Conservation (phyloP, 2,888 invertebrate species). For the Cynaeus angustus region DNA sequence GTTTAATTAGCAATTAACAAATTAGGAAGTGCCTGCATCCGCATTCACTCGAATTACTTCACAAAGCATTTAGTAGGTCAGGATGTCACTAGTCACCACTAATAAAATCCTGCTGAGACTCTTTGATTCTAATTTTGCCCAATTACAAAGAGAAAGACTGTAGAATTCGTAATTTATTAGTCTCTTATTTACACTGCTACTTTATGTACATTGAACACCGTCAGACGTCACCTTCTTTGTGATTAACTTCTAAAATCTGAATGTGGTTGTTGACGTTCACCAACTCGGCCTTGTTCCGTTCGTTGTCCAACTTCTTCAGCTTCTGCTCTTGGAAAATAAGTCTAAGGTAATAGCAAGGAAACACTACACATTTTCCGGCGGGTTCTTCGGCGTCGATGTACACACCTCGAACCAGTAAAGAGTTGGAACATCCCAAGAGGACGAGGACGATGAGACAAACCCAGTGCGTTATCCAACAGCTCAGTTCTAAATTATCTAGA, state of each 20-base stretch:
- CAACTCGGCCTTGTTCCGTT: constrained; percentile 43
- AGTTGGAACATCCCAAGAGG: constrained; percentile 89
- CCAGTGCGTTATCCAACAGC: constrained; percentile 87
- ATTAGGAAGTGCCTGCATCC: constrained; percentile 58
- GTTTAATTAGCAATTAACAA: constrained; percentile 57
- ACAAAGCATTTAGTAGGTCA: constrained; percentile 62
- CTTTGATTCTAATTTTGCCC: constrained; percentile 43
- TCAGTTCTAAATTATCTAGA: constrained; percentile 81
- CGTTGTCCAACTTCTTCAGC: constrained; percentile 71
- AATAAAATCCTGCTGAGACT: constrained; percentile 63
- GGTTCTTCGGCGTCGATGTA: constrained; percentile 91
- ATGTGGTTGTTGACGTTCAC: constrained; percentile 59
- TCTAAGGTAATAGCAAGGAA: constrained; percentile 88
- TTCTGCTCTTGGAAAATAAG: constrained; percentile 83
- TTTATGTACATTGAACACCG: constrained; percentile 24
- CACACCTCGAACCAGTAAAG: constrained; percentile 89
- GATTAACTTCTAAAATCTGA: constrained; percentile 48
- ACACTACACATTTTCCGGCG: constrained; percentile 86
- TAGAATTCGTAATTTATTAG: constrained; percentile 48
- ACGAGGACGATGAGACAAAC: constrained; percentile 83
- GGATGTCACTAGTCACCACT: constrained; percentile 66
- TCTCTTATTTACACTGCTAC: constrained; percentile 15
- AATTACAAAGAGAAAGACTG: constrained; percentile 27
- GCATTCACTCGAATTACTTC: constrained; percentile 58
- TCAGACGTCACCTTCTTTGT: constrained; percentile 45